Base-by-base conservation (phyloP, 2,888 invertebrate genomes). In the Rapana venosa region DNA sequence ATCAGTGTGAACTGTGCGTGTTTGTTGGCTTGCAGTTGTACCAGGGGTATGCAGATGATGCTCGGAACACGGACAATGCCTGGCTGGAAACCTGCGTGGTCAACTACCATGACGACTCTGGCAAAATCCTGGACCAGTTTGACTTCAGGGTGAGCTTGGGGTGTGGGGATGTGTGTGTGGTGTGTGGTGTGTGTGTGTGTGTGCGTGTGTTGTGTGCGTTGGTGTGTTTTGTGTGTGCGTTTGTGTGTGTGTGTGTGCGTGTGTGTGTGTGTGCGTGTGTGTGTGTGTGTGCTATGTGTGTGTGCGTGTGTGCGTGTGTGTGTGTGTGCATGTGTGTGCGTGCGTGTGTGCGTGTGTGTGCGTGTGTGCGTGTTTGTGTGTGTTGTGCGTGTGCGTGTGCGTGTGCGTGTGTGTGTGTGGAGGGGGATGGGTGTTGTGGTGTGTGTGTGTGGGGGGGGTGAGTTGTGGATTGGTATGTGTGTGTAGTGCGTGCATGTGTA, bases 61-160 rank as follows among this genome's bases (percentile, higher is more conserved):
- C 98, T 36, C 97, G 99, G 87, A 99, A 99, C 96, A 99, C 99
- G 0, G 99, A 99, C 96, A 99, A 99, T 96, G 97, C 99, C 0
- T 99, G 99, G 99, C 98, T 99, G 97, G 99, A 99, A 96, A 99
- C 99, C 0, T 97, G 98, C 8, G 99, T 98, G 0, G 97, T 97
- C 88, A 98, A 98, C 97, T 99, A 98, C 96, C 99, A 99, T 95
- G 99, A 99, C 95, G 97, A 98, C 36, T 96, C 96, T 83, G 98
- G 98, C 0, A 96, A 96, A 0, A 96, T 97, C 88, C 97, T 98
- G 13, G 98, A 97, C 0, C 91, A 94, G 85, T 96, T 91, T 30
- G 84, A 84, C 11, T 17, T 92, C 61, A 89, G 91, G 87, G 92
- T 92, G 47, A 70, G 66, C 35, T 47, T 47, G 47, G 58, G 58